phyloP scores from a whole-genome alignment of 2,797 vertebrate genomes.

The Dermochelys coriacea region DNA sequence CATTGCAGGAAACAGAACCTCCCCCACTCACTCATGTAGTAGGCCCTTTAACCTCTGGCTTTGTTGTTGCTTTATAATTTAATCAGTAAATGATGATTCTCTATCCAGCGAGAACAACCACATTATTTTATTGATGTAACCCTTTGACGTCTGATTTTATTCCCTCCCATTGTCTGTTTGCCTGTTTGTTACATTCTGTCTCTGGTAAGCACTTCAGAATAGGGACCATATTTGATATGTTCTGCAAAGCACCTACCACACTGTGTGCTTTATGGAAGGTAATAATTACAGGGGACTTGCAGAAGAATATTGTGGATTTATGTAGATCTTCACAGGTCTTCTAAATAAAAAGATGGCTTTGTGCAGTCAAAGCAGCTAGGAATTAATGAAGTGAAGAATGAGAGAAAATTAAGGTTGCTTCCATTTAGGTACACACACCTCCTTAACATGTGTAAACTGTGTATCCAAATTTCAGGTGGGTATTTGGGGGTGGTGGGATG shows the following conservation, averaged over 20 bases:
- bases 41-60: neutral
- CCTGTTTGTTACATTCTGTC: neutral
- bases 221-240: neutral
- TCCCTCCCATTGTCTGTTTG: neutral
- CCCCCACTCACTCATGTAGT: neutral
- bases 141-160: neutral
- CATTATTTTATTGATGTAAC: neutral
- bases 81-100: neutral
- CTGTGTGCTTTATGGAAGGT: neutral
- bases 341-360: neutral
- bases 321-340: neutral
- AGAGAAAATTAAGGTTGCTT: neutral
- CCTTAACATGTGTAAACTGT: neutral
- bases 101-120: neutral
- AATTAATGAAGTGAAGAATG: neutral
- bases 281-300: neutral
- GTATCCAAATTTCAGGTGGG: neutral
- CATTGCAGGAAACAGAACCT: neutral
- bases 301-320: neutral
- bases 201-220: accelerated
- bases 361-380: neutral
- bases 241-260: accelerated
- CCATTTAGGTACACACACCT: neutral
- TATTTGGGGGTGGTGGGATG: neutral
- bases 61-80: neutral